These are phyloP conservation scores for Thalassarche chlororhynchos DNA, from an alignment of 2,113 vertebrate species.

Conservation along the genomic window DNA sequence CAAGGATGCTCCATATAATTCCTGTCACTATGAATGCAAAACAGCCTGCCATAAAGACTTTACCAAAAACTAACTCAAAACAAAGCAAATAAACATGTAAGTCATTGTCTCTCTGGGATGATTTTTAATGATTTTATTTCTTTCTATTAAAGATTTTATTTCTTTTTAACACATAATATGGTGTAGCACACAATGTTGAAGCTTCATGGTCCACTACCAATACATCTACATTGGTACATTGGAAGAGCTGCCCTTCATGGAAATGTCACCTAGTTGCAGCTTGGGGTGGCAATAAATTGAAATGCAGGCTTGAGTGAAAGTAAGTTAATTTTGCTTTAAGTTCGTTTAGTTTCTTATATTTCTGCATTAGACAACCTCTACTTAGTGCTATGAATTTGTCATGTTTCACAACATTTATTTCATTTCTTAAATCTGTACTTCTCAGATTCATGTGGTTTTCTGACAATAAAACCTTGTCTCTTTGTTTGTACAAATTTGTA, in stretches of 20 bases:
- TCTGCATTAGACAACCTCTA: background rate
- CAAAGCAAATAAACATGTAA: background rate
- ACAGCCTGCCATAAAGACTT: background rate
- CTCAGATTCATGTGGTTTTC: background rate
- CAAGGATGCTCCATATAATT: background rate
- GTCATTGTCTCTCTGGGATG: background rate
- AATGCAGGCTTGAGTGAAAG: background rate
- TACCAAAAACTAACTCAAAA: background rate
- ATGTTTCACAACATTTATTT: background rate
- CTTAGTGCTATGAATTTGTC: background rate
- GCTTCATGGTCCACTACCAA: background rate
- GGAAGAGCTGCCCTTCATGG: background rate
- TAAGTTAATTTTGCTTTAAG: background rate
- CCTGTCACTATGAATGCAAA: background rate
- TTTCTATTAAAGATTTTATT: background rate
- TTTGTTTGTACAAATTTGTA: background rate
- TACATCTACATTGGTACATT: fast-evolving
- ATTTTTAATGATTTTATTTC: background rate
- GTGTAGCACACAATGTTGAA: background rate
- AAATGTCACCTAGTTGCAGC: background rate
- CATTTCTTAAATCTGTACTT: background rate
- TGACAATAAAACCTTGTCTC: background rate
- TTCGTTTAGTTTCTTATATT: background rate
- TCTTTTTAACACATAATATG: background rate
- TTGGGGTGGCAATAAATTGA: background rate